Percentiles rank a stretch among this genome's conserved stretches.
These are phyloP conservation scores for Vidua chalybeata DNA, from an alignment of 2,113 vertebrate genomes.

Conservation along the genomic window DNA sequence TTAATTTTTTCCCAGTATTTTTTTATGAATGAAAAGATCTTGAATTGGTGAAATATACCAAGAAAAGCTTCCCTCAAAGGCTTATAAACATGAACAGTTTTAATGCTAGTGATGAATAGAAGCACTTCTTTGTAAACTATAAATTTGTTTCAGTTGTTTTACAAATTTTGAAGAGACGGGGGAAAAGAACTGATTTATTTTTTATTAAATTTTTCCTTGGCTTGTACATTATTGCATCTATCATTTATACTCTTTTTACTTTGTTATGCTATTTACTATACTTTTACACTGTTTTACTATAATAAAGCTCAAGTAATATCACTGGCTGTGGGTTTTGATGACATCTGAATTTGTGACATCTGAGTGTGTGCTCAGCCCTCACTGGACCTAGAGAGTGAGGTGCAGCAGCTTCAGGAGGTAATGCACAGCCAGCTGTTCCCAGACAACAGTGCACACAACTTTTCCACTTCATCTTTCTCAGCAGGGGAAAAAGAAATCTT, in stretches of 20 bases:
- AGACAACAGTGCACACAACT: too few species aligned
- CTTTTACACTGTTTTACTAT: neutral
- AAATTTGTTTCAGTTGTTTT: neutral
- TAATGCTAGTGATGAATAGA: neutral
- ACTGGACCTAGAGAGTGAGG: neutral
- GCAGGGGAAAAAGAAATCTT: neutral
- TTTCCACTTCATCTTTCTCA: neutral
- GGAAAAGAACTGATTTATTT: rapidly evolving
- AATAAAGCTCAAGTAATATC: neutral
- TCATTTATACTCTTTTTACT: neutral
- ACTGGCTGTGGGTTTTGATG: neutral
- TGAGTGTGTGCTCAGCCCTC: too few species aligned
- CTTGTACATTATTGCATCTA: neutral
- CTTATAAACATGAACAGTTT: neutral
- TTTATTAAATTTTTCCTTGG: neutral
- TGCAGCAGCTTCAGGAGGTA: neutral
- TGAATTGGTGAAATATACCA: neutral
- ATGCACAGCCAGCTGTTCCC: neutral
- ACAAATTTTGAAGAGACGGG: neutral
- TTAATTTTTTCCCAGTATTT: neutral
- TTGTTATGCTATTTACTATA: neutral
- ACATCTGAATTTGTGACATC: neutral
- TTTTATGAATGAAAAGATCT: neutral
- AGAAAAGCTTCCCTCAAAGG: neutral
- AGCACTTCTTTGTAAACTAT: neutral